Conservation (phyloP, 2,797 vertebrate species). For the Macrochelys suwanniensis region DNA sequence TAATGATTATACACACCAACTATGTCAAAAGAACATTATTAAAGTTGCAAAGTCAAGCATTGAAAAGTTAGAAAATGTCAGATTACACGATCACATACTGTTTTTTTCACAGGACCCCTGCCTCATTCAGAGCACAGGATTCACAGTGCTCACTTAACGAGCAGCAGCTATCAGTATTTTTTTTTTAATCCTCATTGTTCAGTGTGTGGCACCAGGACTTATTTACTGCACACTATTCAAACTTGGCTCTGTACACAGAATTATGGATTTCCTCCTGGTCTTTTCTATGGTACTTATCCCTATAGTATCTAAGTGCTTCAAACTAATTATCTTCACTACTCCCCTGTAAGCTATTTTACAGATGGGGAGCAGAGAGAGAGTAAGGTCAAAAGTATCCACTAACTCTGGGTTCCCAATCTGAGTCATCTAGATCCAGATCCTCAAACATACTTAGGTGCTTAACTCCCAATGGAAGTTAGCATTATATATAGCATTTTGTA, state of each 20-base stretch:
- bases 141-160: neutral
- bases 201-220: neutral
- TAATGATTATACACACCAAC: neutral
- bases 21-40: neutral
- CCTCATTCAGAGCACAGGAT: neutral
- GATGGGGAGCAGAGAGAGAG: neutral
- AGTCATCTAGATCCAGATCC: neutral
- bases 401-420: neutral
- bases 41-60: neutral
- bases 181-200: neutral
- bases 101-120: neutral
- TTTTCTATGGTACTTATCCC: neutral
- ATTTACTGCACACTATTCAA: neutral
- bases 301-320: neutral
- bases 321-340: neutral
- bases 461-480: neutral
- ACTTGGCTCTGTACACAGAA: neutral
- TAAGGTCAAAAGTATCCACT: neutral
- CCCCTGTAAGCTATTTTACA: neutral
- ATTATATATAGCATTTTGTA: neutral
- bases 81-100: neutral
- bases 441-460: neutral
- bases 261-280: neutral
- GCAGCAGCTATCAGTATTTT: neutral
- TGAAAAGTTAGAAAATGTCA: constrained; percentile 29